Base-by-base conservation (phyloP, 1,140 invertebrate genomes). In the Chelonus insularis region DNA sequence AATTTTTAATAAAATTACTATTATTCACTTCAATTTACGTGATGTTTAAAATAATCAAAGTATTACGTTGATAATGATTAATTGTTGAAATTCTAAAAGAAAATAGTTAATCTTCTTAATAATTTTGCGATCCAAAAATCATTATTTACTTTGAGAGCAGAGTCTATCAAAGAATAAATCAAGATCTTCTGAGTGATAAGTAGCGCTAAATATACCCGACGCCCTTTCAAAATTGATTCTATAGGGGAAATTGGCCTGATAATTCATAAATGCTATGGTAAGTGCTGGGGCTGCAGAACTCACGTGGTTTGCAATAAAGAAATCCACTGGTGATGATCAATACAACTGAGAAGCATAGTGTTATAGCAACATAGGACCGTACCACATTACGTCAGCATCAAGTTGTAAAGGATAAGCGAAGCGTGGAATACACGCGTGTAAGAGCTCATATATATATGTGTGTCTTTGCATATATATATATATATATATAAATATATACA, bases 351-450 rank as follows among this genome's bases (percentile, higher is more conserved):
- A 52, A 11, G 25, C 1, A 21, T 11, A 1, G 25, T n/a, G n/a
- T n/a, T 11, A 12, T 18, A 52, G 32, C 25, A 23, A 11, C n/a
- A n/a, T n/a, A n/a, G n/a, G 50, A 29, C 11, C 20, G 20, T 34
- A 14, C 16, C n/a, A 55, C 18, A 29, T 55, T 55, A 18, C 52
- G 36, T 55, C 52, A 55, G 52, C 52, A 37, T 55, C 14, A 18
- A 18, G 18, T 34, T 55, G 16, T 55, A 39, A 6, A 37, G 52
- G 20, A 55, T 12, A 23, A 55, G 32, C 52, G 34, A 55, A 55
- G 32, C 52, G 52, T 55, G 34, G 14, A 37, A 20, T 11, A 55
- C 36, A 55, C 52, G 52, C 52, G 34, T 34, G 7, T 4, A 29
- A 29, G 25, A 3, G 25, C 25, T 29, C 9, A 32, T 51, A 29